Percentiles rank a stretch among this genome's conserved stretches.
These are phyloP conservation scores for Takifugu rubripes DNA, from an alignment of 2,797 vertebrate species.

Conservation along the genomic window DNA sequence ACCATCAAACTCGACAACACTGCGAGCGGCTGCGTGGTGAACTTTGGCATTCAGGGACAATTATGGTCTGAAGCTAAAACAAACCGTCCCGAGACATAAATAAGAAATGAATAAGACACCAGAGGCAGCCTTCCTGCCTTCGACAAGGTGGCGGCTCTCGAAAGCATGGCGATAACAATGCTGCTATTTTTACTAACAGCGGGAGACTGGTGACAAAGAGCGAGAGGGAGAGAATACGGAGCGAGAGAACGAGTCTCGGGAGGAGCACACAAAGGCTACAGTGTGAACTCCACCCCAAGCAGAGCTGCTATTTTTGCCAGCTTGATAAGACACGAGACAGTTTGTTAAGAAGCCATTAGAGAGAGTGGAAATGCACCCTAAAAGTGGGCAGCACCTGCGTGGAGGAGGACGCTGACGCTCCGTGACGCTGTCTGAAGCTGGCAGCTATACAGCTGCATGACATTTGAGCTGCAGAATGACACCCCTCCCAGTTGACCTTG, in stretches of 20 bases:
- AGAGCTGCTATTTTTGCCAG: slow-evolving; percentile 50
- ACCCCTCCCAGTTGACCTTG: slow-evolving; percentile 52
- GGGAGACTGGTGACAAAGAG: slow-evolving; percentile 63
- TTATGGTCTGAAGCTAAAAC: slow-evolving; percentile 34
- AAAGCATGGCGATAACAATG: slow-evolving; percentile 57
- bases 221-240: slow-evolving; percentile 36
- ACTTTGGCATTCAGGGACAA: slow-evolving; percentile 7
- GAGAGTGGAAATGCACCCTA: slow-evolving; percentile 49
- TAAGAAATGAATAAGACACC: slow-evolving; percentile 50
- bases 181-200: slow-evolving; percentile 73
- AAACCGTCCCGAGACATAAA: slow-evolving; percentile 25
- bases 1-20: slow-evolving; percentile 36
- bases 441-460: slow-evolving; percentile 51
- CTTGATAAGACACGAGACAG: slow-evolving; percentile 25
- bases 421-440: slow-evolving; percentile 37
- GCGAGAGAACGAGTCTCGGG: slow-evolving; percentile 44
- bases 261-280: slow-evolving; percentile 59
- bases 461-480: slow-evolving; percentile 58
- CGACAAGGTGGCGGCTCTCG: slow-evolving; percentile 41
- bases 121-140: slow-evolving; percentile 56
- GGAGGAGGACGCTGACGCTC: slow-evolving; percentile 22
- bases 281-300: slow-evolving; percentile 61
- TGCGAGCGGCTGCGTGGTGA: slow-evolving; percentile 6
- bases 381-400: slow-evolving; percentile 66
- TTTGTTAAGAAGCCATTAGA: slow-evolving; percentile 27